These are phyloP conservation scores for Tachina lurida DNA, from an alignment of 2,888 invertebrate species.

Conservation along the genomic window DNA sequence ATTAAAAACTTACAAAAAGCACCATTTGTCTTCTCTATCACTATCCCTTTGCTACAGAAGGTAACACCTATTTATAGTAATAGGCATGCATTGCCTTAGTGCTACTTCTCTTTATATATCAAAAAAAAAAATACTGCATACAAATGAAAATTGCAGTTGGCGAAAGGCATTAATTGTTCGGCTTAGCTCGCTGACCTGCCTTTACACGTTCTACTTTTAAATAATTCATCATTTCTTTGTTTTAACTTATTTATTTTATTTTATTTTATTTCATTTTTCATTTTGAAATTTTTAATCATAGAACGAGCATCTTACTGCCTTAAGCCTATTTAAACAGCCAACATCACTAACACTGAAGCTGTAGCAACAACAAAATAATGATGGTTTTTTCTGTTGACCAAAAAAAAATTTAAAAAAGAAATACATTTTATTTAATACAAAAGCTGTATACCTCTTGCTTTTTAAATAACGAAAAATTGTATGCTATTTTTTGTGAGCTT, in stretches of 20 bases:
- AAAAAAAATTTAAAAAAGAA: not conserved
- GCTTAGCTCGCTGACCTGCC: not conserved
- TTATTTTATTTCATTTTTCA: conserved; percentile 33
- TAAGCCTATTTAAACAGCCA: conserved; percentile 38
- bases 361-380: conserved; percentile 22
- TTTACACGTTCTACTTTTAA: conserved; percentile 15
- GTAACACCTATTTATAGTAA: too few species aligned
- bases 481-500: not conserved
- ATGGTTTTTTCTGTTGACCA: conserved; percentile 32
- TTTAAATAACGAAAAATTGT: not conserved
- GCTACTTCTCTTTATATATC: too few species aligned
- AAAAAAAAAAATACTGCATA: too few species aligned
- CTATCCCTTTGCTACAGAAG: too few species aligned
- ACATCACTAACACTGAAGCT: not conserved
- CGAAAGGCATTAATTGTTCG: not conserved
- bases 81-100: too few species aligned
- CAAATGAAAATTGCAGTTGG: not conserved
- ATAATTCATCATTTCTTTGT: conserved; percentile 3
- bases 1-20: too few species aligned
- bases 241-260: conserved; percentile 23
- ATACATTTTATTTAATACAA: conserved; percentile 5
- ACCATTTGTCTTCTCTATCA: too few species aligned
- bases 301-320: conserved; percentile 18
- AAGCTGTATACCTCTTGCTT: not conserved
- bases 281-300: conserved; percentile 52